Percentiles rank a stretch among this genome's conserved stretches.
phyloP scores from a whole-genome alignment of 2,797 vertebrate species.

The Buphagus erythrorhynchus region DNA sequence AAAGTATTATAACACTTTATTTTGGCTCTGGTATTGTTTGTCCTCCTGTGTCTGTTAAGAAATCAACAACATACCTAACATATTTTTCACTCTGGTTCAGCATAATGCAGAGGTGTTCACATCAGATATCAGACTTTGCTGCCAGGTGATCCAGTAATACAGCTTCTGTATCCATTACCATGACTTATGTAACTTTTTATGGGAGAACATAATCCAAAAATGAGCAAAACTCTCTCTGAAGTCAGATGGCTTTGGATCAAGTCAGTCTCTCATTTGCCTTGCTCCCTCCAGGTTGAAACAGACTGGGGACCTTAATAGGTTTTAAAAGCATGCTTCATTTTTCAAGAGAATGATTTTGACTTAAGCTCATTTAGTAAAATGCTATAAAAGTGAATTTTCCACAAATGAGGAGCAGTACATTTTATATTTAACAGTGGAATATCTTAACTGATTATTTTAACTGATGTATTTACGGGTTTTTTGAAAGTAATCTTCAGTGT shows the following conservation, averaged over 20 bases:
- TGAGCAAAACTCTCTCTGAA: neutral
- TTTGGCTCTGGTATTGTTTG: constrained; percentile 6
- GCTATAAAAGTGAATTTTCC: neutral
- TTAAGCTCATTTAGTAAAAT: neutral
- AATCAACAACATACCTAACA: neutral
- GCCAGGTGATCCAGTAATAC: neutral
- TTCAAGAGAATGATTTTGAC: neutral
- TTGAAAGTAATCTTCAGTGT: neutral
- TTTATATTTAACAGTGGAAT: neutral
- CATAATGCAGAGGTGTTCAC: neutral
- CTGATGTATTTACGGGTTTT: neutral
- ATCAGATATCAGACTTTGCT: neutral
- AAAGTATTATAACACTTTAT: neutral
- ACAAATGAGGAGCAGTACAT: neutral
- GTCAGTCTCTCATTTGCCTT: neutral
- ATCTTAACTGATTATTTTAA: neutral
- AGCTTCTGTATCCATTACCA: neutral
- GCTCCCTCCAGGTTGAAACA: neutral
- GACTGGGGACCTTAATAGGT: neutral
- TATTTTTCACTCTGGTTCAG: neutral
- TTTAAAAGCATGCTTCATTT: neutral
- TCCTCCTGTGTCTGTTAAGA: neutral
- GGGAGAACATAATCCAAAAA: neutral
- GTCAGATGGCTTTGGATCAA: neutral
- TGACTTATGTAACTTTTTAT: neutral